A percentile compares a stretch with the other conserved stretches of the same genome.
phyloP scores from a whole-genome alignment of 2,797 vertebrate species.

The Catharus ustulatus region DNA sequence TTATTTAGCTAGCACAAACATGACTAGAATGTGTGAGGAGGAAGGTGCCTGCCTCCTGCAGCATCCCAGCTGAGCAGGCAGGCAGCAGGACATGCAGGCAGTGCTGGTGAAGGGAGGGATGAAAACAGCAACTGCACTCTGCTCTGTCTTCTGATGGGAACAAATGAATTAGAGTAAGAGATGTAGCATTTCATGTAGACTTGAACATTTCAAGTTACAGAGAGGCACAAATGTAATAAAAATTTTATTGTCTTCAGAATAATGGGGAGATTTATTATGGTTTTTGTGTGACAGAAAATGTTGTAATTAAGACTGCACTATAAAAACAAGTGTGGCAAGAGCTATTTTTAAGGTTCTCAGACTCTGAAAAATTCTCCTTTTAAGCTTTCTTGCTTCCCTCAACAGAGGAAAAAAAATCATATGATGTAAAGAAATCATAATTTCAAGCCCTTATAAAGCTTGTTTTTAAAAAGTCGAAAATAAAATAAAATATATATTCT shows the following conservation, averaged over 20 bases:
- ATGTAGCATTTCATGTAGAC: not conserved
- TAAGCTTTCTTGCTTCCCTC: not conserved
- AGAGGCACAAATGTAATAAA: not conserved
- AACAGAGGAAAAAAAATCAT: not conserved
- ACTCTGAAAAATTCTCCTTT: not conserved
- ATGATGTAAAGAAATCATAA: not conserved
- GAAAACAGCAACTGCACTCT: not conserved
- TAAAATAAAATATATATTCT: not conserved
- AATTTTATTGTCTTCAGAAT: conserved; percentile 4
- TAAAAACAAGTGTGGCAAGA: not conserved
- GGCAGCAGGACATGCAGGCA: not conserved
- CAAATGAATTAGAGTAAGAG: not conserved
- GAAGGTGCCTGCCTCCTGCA: not conserved
- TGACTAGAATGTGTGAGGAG: not conserved
- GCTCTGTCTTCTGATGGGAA: not conserved
- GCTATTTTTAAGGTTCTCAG: not conserved
- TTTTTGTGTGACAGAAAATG: not conserved
- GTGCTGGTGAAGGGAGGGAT: not conserved
- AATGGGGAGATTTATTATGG: not conserved
- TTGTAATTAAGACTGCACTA: not conserved
- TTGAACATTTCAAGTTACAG: not conserved
- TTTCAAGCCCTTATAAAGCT: not conserved
- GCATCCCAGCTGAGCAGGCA: not conserved
- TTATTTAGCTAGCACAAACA: not conserved
- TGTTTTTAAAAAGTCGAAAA: not conserved